A percentile compares a stretch with the other conserved stretches of the same genome.
phyloP scores from a whole-genome alignment of 1,140 invertebrate species.

The Hermatobates lingyangjiaoensis region DNA sequence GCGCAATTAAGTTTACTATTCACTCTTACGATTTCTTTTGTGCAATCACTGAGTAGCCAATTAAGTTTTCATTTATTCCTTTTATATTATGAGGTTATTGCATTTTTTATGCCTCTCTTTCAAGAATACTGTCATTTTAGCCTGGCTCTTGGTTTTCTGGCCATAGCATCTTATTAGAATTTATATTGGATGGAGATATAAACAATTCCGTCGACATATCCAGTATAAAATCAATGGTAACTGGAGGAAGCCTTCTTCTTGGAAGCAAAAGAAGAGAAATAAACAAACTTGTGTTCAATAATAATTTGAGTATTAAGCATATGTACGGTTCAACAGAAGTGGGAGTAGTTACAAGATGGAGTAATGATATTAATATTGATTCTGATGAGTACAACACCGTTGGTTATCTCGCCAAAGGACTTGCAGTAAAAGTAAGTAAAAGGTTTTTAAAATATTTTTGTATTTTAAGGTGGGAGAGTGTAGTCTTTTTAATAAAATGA shows the following conservation, averaged over 20 bases:
- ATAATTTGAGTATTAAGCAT: not conserved
- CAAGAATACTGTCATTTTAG: too few relatives aligned
- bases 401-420: not conserved
- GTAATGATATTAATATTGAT: not conserved
- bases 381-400: not conserved
- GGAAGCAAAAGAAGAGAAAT: not conserved
- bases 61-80: too few relatives aligned
- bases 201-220: not conserved
- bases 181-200: not conserved
- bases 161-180: not conserved
- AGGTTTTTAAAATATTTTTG: too few relatives aligned
- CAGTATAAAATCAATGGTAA: not conserved
- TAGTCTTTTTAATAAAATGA: too few relatives aligned
- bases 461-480: too few relatives aligned
- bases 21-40: too few relatives aligned
- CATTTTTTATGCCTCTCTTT: too few relatives aligned
- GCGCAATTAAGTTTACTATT: too few relatives aligned
- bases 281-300: not conserved
- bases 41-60: too few relatives aligned
- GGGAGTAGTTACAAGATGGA: not conserved
- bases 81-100: too few relatives aligned
- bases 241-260: not conserved
- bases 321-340: slow-evolving; percentile 2
- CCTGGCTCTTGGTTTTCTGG: slow-evolving; percentile 1
- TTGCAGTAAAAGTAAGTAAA: slow-evolving; percentile 1